Conservation (phyloP, 2,113 vertebrate species). For the Tachysurus vachellii region DNA sequence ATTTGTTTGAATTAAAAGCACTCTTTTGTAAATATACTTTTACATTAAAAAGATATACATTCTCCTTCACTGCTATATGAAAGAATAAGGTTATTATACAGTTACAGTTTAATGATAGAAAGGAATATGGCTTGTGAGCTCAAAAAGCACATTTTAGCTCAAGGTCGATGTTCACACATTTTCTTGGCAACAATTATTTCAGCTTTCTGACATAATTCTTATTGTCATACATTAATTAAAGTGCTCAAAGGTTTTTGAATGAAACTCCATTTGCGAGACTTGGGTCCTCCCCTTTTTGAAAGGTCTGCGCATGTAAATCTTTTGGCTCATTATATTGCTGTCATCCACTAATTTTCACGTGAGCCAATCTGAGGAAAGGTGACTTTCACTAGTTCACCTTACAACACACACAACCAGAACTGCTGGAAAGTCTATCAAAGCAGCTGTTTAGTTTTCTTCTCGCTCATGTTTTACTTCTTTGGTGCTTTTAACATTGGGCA, state of each 20-base stretch:
- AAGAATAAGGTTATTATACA: conserved; percentile 68
- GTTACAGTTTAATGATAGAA: conserved; percentile 66
- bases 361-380: conserved; percentile 26
- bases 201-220: conserved; percentile 40
- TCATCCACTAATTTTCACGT: conserved; percentile 26
- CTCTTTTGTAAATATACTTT: conserved; percentile 80
- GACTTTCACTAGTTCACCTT: conserved; percentile 27
- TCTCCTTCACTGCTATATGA: conserved; percentile 73
- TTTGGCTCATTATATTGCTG: conserved; percentile 27
- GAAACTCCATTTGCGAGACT: conserved; percentile 29
- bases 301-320: conserved; percentile 26
- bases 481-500: no score
- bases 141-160: conserved; percentile 55
- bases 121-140: conserved; percentile 38
- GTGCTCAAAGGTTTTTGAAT: conserved; percentile 38
- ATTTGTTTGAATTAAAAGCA: conserved; percentile 80
- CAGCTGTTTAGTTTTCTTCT: neutral
- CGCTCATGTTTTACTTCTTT: neutral
- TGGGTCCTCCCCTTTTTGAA: conserved; percentile 25
- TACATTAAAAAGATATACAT: conserved; percentile 65
- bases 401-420: neutral
- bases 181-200: conserved; percentile 27
- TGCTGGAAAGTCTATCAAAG: neutral
- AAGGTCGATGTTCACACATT: conserved; percentile 43
- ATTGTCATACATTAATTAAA: conserved; percentile 48